Evolutionary conservation across 2,113 vertebrate genomes (phyloP).

Genomic region (Cyphomyrus plagiostoma): DNA sequence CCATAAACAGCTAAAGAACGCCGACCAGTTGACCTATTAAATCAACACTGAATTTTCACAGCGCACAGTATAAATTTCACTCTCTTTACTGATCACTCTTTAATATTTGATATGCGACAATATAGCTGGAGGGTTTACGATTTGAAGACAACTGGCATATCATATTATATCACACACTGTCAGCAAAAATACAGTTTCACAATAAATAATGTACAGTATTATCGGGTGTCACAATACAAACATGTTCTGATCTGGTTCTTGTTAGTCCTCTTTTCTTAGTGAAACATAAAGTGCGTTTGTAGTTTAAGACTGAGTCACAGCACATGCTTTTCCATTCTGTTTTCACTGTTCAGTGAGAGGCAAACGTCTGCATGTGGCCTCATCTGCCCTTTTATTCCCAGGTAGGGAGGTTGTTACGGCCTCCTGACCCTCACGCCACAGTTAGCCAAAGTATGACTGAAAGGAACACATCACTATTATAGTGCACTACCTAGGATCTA

Average conservation of each 20-base stretch:
- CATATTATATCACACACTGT: background rate
- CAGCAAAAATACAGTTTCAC: constrained; percentile 62
- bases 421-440: background rate
- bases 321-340: constrained; percentile 23
- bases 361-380: background rate
- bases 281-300: constrained; percentile 68
- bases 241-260: constrained; percentile 42
- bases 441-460: background rate
- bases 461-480: background rate
- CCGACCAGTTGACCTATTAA: background rate
- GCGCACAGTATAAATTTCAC: background rate
- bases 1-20: background rate
- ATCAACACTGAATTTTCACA: constrained; percentile 4
- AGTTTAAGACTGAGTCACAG: constrained; percentile 43
- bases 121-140: background rate
- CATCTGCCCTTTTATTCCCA: background rate
- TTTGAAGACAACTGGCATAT: constrained; percentile 28
- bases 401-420: background rate
- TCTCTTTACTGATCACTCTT: background rate
- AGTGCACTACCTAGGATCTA: background rate
- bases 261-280: constrained; percentile 26
- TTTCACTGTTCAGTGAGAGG: background rate
- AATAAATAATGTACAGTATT: constrained; percentile 96
- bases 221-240: constrained; percentile 71
- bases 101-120: background rate